A percentile compares a stretch with the other conserved stretches of the same genome.
Conservation (phyloP, 2,113 vertebrate species). For the Hypocryptadius cinnamomeus region DNA sequence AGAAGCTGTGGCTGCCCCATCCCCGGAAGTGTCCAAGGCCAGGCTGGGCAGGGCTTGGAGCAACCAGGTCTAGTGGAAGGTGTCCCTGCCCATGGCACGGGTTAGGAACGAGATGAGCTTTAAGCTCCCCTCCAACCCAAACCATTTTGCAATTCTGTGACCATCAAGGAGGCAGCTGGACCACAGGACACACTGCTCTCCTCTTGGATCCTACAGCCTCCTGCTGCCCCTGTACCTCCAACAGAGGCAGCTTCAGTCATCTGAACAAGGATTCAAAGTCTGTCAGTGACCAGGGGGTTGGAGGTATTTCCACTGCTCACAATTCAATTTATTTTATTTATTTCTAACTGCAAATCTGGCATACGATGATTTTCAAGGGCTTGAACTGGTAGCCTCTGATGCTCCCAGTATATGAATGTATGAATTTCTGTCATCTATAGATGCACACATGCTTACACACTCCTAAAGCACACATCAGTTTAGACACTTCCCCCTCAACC, state of each 20-base stretch:
- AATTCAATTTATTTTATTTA: background rate
- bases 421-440: too few relatives aligned
- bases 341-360: background rate
- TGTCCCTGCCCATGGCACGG: background rate
- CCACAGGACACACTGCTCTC: background rate
- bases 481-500: background rate
- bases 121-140: background rate
- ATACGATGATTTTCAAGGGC: background rate
- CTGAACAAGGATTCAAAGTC: background rate
- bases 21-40: background rate
- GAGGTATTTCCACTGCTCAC: background rate
- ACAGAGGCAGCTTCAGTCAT: background rate
- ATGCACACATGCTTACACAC: too few relatives aligned
- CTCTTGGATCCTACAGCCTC: background rate
- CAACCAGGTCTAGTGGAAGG: background rate
- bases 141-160: background rate
- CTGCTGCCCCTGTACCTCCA: background rate
- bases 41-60: background rate
- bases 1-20: background rate
- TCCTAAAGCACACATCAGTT: background rate
- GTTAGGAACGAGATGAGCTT: accelerated
- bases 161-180: accelerated
- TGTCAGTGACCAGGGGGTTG: accelerated
- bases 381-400: background rate
- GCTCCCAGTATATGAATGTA: background rate